A percentile compares a stretch with the other conserved stretches of the same genome.
phyloP scores from a whole-genome alignment of 2,113 vertebrate genomes.

The Chroicocephalus ridibundus region DNA sequence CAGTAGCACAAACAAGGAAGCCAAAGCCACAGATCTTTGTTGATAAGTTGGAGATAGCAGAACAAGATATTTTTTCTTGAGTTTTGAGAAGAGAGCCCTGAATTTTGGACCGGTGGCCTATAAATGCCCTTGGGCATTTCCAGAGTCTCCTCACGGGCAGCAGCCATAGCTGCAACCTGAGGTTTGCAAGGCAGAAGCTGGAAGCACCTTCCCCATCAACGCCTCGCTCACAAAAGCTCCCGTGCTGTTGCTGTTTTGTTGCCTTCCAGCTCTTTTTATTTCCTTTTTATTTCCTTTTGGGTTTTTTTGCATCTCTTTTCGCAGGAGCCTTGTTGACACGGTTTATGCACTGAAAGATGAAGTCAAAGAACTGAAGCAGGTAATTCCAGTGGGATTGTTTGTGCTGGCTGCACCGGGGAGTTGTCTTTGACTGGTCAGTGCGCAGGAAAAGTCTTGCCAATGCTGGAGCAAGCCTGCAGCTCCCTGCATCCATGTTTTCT shows the following conservation, averaged over 20 bases:
- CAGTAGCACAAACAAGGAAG: background rate
- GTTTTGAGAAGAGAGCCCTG: background rate
- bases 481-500: background rate
- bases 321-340: conserved; percentile 95
- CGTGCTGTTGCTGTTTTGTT: background rate
- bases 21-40: background rate
- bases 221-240: background rate
- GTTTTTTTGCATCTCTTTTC: background rate
- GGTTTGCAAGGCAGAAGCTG: background rate
- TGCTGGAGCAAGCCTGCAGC: background rate
- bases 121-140: background rate
- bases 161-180: background rate
- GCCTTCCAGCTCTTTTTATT: background rate
- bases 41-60: background rate
- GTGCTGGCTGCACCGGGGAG: background rate
- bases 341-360: conserved; percentile 98
- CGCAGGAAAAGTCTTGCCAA: background rate
- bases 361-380: conserved; percentile 97
- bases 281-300: background rate
- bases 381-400: conserved; percentile 43
- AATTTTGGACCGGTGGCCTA: background rate
- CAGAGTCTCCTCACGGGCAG: background rate
- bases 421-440: rapidly evolving
- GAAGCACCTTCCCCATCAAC: background rate
- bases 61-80: background rate